phyloP scores from a whole-genome alignment of 30 jellyfish, hydroid and myxozoan species.

The Rhopilema esculentum region DNA sequence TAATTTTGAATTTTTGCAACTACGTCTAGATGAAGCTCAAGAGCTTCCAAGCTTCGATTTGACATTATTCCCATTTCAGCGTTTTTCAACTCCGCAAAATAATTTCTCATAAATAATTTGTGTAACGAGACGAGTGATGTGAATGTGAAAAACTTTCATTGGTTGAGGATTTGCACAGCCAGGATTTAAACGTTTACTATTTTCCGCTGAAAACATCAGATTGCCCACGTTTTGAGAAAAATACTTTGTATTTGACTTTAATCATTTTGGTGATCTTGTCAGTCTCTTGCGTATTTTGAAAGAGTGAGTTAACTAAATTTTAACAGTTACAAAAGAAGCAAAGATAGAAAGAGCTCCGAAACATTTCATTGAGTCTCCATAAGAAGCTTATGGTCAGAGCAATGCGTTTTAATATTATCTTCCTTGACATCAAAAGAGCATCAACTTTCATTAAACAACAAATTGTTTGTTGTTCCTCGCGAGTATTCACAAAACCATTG shows the following conservation, averaged over 20 bases:
- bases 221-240: neutral
- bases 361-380: constrained; percentile 13
- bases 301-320: constrained; percentile 7
- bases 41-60: no score
- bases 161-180: no score
- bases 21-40: no score
- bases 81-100: no score
- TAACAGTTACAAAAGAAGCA: constrained; percentile 19
- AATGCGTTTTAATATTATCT: neutral
- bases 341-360: constrained; percentile 16
- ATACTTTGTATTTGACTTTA: neutral
- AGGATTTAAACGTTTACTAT: no score
- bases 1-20: no score
- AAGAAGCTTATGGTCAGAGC: constrained; percentile 37
- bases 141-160: no score
- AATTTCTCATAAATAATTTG: no score
- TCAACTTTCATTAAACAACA: neutral
- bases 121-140: no score
- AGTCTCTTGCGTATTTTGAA: neutral
- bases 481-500: constrained; percentile 4
- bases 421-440: constrained; percentile 32
- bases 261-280: constrained; percentile 19
- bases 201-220: no score
- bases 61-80: no score
- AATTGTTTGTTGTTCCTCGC: constrained; percentile 27